A percentile compares a stretch with the other conserved stretches of the same genome.
Evolutionary conservation across 2,113 vertebrate species (phyloP).

Genomic region (Diphyllodes magnificus): DNA sequence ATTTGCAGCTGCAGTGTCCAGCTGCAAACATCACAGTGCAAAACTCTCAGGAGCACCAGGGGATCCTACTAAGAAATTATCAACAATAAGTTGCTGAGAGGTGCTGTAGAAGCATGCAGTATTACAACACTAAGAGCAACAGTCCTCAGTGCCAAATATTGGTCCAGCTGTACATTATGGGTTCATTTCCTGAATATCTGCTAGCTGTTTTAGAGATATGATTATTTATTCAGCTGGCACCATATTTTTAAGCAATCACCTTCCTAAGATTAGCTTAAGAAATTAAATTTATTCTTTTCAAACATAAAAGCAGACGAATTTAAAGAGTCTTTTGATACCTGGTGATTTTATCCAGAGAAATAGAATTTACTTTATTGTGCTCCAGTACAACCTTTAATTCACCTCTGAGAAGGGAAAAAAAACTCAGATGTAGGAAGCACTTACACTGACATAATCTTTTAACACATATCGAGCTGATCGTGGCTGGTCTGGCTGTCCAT

Average conservation of each 20-base stretch:
- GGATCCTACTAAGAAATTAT: neutral
- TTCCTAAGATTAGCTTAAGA: neutral
- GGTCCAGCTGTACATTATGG: neutral
- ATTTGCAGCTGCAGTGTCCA: neutral
- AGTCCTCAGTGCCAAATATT: neutral
- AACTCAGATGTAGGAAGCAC: neutral
- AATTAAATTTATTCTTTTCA: neutral
- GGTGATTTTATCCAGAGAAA: neutral
- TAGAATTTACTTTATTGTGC: neutral
- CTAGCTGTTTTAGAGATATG: neutral
- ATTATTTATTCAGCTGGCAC: neutral
- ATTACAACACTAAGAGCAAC: neutral
- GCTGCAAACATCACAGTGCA: neutral
- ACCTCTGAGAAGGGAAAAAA: neutral
- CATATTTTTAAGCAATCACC: neutral
- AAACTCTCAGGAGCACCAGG: neutral
- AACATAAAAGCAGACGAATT: neutral
- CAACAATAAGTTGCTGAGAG: fast-evolving
- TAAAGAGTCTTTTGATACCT: neutral
- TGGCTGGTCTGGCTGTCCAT: constrained; percentile 93
- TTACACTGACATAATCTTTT: constrained; percentile 92
- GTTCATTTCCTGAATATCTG: neutral
- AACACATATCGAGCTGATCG: constrained; percentile 90
- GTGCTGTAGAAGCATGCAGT: neutral
- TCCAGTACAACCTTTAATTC: neutral